Evolutionary conservation across 2,797 vertebrate species (phyloP), one percentile per base, ranked within the genome.

Genomic region (Esox masquinongy): DNA sequence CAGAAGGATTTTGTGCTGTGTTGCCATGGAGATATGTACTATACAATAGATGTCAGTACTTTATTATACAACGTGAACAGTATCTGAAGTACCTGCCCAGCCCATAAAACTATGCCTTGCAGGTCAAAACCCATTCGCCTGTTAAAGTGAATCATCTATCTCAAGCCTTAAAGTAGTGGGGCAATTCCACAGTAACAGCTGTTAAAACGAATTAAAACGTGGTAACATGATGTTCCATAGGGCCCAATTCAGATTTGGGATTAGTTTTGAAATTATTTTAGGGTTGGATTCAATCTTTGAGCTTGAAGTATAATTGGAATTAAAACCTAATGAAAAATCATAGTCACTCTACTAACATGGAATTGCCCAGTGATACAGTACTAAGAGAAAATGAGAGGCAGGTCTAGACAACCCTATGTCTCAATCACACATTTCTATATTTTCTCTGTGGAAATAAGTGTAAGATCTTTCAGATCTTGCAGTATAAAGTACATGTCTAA

Each of bases 101-200:
- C 43, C 68, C 29, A 70, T 50, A 59, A 43, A 59, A 39, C 12
- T 49, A 63, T 31, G 43, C 36, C 19, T 36, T 24, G 19, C 56
- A 66, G 34, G 72, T 80, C 56, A 31, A 79, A 88, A 67, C 68
- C 8, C 31, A 71, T 56, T 76, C 29, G 47, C 53, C 59, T 50
- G 7, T 39, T 51, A 63, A 50, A 64, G 59, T 43, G 6, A 74
- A 77, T 70, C 70, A 78, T 74, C 75, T 68, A 67, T 43, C 34
- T 74, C 69, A 12, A 53, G 50, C 50, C 17, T 5, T 53, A n/a
- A 53, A 53, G 50, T 19, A n/a, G 50, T 53, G 50, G 29, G 29
- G 29, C 29, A 31, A 31, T 31, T 31, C 29, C 29, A 31, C 1
- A 31, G 29, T 31, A 31, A 31, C 1, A 31, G 29, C 29, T n/a